Conservation (phyloP, 1,140 invertebrate genomes). For the Drosophila pandora region DNA sequence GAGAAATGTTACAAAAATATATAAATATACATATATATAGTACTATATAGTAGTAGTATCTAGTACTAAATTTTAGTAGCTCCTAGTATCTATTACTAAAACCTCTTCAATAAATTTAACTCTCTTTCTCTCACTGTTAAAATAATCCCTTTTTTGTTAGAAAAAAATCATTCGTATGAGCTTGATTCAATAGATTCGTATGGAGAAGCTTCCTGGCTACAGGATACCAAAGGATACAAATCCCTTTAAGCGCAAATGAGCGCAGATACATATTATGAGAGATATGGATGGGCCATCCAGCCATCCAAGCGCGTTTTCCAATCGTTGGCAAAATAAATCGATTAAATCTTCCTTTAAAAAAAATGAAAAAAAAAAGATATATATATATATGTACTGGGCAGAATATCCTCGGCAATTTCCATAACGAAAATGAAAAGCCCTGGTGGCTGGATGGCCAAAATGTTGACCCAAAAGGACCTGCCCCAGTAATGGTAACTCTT, state of each 20-base stretch:
- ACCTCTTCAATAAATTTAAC: no score
- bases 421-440: constrained; percentile 45
- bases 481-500: constrained; percentile 18
- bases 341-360: constrained; percentile 34
- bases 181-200: constrained; percentile 16
- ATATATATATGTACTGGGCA: neutral
- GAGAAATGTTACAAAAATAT: neutral
- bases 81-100: no score
- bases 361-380: no score
- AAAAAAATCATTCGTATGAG: constrained; percentile 3
- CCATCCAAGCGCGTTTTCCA: constrained; percentile 11
- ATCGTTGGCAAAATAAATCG: constrained; percentile 30
- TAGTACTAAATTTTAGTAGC: no score
- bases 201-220: neutral
- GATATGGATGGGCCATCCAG: constrained; percentile 10
- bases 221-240: constrained; percentile 1
- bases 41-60: no score
- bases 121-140: no score
- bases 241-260: constrained; percentile 23
- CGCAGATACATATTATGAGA: constrained; percentile 8
- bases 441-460: neutral
- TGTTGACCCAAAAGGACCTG: constrained; percentile 15
- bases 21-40: neutral
- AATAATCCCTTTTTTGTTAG: no score
- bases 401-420: constrained; percentile 31